These are phyloP conservation scores for Arctia plantaginis DNA, from an alignment of 2,888 invertebrate species.

Conservation along the genomic window DNA sequence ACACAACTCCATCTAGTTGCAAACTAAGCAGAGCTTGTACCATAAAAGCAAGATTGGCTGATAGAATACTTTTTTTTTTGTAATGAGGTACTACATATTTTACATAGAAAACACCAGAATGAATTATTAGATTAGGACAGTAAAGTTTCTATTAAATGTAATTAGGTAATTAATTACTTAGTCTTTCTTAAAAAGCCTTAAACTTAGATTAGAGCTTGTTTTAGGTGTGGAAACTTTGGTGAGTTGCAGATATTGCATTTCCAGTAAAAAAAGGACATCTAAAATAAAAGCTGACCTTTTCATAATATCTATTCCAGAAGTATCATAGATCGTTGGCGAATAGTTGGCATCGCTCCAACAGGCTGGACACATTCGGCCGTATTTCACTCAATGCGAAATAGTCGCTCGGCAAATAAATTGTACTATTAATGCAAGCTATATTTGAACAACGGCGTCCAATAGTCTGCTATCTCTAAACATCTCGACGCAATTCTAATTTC, in stretches of 20 bases:
- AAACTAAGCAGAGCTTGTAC: no score
- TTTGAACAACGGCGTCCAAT: constrained; percentile 72
- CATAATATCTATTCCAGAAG: constrained; percentile 54
- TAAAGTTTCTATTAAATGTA: background rate
- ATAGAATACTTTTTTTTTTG: no score
- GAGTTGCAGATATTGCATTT: background rate
- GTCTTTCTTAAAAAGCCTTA: no score
- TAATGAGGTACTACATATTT: no score
- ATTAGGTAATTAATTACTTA: background rate
- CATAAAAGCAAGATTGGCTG: no score
- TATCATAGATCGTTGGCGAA: constrained; percentile 47
- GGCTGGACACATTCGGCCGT: constrained; percentile 68
- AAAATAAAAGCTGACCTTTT: constrained; percentile 20
- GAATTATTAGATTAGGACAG: background rate
- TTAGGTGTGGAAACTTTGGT: no score
- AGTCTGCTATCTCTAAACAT: constrained; percentile 65
- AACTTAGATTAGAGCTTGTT: no score
- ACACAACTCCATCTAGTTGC: no score
- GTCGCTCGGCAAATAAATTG: constrained; percentile 68
- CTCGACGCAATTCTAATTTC: constrained; percentile 31
- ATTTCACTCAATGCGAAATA: constrained; percentile 79
- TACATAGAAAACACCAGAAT: no score
- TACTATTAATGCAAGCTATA: constrained; percentile 74
- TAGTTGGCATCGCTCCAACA: constrained; percentile 70
- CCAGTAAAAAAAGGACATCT: background rate